These are phyloP conservation scores for Andrena bicolor DNA, from an alignment of 2,888 invertebrate species.

Conservation along the genomic window DNA sequence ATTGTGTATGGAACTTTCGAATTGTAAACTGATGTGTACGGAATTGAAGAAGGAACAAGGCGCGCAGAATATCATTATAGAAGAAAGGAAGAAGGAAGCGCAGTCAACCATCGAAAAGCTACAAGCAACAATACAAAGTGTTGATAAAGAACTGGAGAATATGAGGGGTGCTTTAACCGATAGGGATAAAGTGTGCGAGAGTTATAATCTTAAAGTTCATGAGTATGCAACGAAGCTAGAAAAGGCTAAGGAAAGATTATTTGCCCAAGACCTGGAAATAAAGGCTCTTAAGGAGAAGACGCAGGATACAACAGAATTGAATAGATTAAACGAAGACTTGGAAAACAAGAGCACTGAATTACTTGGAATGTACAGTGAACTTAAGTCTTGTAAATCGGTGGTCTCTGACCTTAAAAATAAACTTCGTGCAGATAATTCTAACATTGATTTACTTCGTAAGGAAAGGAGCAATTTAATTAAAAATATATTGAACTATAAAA, in stretches of 20 bases:
- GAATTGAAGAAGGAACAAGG: constrained; percentile 62
- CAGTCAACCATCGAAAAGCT: constrained; percentile 62
- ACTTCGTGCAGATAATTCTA: constrained; percentile 51
- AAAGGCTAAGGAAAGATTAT: constrained; percentile 69
- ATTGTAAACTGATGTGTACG: constrained; percentile 48
- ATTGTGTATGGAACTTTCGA: constrained; percentile 57
- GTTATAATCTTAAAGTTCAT: constrained; percentile 70
- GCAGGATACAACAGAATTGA: constrained; percentile 56
- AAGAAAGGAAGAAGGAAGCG: constrained; percentile 58
- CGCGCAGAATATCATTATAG: constrained; percentile 57
- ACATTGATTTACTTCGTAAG: constrained; percentile 66
- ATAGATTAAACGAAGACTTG: constrained; percentile 66
- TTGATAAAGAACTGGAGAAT: constrained; percentile 71
- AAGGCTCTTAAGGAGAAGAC: constrained; percentile 66
- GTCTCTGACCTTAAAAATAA: constrained; percentile 70
- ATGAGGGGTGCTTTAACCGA: constrained; percentile 69
- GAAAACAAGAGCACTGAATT: constrained; percentile 73
- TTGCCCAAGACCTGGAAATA: constrained; percentile 70
- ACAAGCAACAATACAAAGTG: constrained; percentile 65
- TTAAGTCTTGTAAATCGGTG: constrained; percentile 69
- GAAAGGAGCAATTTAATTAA: constrained; percentile 72
- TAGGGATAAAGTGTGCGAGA: constrained; percentile 69
- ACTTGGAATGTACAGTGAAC: constrained; percentile 68
- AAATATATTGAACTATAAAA: constrained; percentile 70
- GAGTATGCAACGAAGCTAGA: constrained; percentile 69